Percentiles rank a stretch among this genome's conserved stretches.
Conservation (phyloP, 2,888 invertebrate genomes). For the Fissipunctia ypsillon region DNA sequence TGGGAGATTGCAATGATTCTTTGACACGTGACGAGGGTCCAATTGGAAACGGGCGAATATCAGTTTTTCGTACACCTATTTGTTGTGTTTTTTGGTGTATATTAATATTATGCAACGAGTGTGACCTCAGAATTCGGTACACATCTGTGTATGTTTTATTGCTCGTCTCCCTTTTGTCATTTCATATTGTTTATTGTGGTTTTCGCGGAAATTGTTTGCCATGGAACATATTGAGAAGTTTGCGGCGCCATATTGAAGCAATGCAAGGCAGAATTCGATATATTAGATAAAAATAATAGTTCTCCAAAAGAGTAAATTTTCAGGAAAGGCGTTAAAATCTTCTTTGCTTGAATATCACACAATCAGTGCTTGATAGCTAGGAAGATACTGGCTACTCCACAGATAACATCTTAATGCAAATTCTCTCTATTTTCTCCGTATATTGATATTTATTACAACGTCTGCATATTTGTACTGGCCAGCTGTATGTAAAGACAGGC, state of each 20-base stretch:
- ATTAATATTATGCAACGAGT: conserved; percentile 80
- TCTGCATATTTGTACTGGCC: conserved; percentile 31
- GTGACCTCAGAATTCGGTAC: conserved; percentile 80
- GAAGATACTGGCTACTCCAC: background rate
- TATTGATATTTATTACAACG: conserved; percentile 43
- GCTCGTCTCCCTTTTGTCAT: conserved; percentile 68
- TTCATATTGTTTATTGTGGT: conserved; percentile 51
- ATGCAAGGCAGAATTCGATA: background rate
- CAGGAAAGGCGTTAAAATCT: no score
- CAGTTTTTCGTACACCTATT: conserved; percentile 81
- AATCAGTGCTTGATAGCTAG: conserved; percentile 8
- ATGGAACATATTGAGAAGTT: conserved; percentile 20
- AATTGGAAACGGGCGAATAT: conserved; percentile 78
- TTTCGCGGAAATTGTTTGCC: conserved; percentile 14
- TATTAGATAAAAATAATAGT: background rate
- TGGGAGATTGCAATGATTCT: conserved; percentile 65
- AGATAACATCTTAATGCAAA: conserved; percentile 25
- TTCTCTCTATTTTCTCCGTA: conserved; percentile 13
- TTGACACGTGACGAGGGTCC: conserved; percentile 82
- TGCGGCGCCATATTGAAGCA: conserved; percentile 21
- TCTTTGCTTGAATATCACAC: conserved; percentile 3
- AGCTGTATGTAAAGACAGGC: conserved; percentile 53
- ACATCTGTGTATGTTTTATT: conserved; percentile 82
- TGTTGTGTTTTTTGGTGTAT: conserved; percentile 71
- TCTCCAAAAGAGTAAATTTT: background rate